phyloP scores from a whole-genome alignment of 2,797 vertebrate species.

The Poecilia picta region DNA sequence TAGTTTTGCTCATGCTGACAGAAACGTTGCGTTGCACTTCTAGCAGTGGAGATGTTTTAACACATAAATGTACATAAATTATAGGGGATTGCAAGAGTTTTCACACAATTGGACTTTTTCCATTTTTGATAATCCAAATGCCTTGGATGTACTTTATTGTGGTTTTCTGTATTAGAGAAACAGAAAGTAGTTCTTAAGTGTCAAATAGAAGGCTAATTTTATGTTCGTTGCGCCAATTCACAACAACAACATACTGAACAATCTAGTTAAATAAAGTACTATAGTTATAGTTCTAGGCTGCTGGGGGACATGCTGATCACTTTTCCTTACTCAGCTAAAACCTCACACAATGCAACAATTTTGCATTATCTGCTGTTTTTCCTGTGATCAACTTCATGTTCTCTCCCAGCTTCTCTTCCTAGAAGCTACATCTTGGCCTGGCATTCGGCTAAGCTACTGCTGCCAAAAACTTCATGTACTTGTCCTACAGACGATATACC shows the following conservation, averaged over 20 bases:
- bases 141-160: background rate
- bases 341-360: background rate
- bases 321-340: background rate
- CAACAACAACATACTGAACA: background rate
- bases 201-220: background rate
- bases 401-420: background rate
- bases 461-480: background rate
- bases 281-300: background rate
- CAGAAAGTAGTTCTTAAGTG: background rate
- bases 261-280: background rate
- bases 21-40: background rate
- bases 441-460: background rate
- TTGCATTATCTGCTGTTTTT: background rate
- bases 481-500: background rate
- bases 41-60: background rate
- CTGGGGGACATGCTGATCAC: background rate
- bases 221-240: background rate
- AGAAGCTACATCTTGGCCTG: background rate
- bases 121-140: background rate
- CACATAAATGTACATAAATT: background rate
- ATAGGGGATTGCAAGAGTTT: background rate
- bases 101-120: background rate
- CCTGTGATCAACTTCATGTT: background rate
- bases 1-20: background rate
- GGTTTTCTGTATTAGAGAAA: background rate